Conservation (phyloP, 2,797 vertebrate genomes). For the Geotrypetes seraphini region DNA sequence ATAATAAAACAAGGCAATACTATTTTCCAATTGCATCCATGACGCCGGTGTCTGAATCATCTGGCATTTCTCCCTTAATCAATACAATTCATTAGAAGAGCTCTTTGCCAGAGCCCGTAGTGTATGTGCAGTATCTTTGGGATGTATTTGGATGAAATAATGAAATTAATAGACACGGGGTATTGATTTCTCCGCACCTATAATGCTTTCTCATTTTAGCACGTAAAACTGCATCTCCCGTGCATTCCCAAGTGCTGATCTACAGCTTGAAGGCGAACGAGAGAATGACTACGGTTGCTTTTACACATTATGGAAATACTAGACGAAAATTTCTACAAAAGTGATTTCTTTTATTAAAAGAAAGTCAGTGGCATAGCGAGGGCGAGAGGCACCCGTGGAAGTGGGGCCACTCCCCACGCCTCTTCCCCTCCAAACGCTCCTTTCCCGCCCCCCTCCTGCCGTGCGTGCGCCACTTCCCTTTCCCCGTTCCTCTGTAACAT, state of each 20-base stretch:
- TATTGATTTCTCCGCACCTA: slow-evolving; percentile 26
- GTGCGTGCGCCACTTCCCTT: no score
- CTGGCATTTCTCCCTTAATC: slow-evolving; percentile 26
- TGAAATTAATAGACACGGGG: slow-evolving; percentile 21
- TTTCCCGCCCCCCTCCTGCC: no score
- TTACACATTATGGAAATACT: no score
- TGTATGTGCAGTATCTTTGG: slow-evolving; percentile 19
- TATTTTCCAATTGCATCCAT: slow-evolving; percentile 4
- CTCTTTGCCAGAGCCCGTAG: slow-evolving; percentile 11
- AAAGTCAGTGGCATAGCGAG: no score
- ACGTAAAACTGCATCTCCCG: slow-evolving; percentile 4
- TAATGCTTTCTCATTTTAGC: slow-evolving; percentile 15
- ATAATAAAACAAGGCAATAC: not conserved
- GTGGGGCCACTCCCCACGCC: no score
- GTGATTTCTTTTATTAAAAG: no score
- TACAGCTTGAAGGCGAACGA: no score
- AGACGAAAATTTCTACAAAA: no score
- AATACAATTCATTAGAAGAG: slow-evolving; percentile 36
- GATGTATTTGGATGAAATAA: slow-evolving; percentile 12
- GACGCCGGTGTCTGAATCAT: slow-evolving; percentile 15
- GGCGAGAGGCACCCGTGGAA: no score
- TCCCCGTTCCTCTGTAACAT: no score
- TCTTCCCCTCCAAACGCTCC: no score
- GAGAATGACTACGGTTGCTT: no score
- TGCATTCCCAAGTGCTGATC: slow-evolving; percentile 8